A percentile compares a stretch with the other conserved stretches of the same genome.
Evolutionary conservation across 1,140 invertebrate genomes (phyloP).

Genomic region (Drosophila simulans): DNA sequence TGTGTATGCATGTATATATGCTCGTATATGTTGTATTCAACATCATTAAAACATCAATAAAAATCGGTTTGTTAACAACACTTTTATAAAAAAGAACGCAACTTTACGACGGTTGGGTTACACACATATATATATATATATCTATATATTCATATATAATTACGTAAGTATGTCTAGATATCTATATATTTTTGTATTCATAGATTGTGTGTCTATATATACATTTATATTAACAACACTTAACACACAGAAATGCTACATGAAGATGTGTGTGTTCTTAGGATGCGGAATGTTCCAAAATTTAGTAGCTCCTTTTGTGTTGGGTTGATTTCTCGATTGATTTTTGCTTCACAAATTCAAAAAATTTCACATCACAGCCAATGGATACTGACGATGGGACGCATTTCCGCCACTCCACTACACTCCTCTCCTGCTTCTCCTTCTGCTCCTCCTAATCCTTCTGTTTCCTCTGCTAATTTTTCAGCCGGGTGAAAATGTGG

Average conservation of each 20-base stretch:
- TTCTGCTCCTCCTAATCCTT: background rate
- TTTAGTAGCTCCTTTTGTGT: conserved; percentile 24
- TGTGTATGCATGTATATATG: conserved; percentile 41
- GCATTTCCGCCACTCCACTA: conserved; percentile 36
- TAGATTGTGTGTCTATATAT: conserved; percentile 48
- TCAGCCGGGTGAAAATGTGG: conserved; percentile 10
- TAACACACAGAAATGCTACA: conserved; percentile 47
- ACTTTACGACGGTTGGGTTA: conserved; percentile 77
- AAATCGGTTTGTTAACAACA: conserved; percentile 75
- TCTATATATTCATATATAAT: conserved; percentile 27
- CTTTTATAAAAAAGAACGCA: conserved; percentile 80
- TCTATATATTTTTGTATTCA: conserved; percentile 26
- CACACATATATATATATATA: conserved; percentile 35
- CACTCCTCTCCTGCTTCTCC: background rate
- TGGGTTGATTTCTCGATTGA: conserved; percentile 36
- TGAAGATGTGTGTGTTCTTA: conserved; percentile 22
- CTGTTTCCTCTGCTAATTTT: conserved; percentile 26
- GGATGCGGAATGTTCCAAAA: conserved; percentile 41
- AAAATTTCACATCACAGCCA: conserved; percentile 84
- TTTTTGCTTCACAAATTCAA: conserved; percentile 61
- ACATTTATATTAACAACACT: conserved; percentile 57
- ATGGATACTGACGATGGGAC: conserved; percentile 83
- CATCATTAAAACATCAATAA: conserved; percentile 76
- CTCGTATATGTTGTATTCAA: conserved; percentile 53
- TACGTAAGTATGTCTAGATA: conserved; percentile 24